Evolutionary conservation across 2,888 invertebrate genomes (phyloP), one percentile per base, ranked within the genome.

Genomic region (Polymixis lichenea): DNA sequence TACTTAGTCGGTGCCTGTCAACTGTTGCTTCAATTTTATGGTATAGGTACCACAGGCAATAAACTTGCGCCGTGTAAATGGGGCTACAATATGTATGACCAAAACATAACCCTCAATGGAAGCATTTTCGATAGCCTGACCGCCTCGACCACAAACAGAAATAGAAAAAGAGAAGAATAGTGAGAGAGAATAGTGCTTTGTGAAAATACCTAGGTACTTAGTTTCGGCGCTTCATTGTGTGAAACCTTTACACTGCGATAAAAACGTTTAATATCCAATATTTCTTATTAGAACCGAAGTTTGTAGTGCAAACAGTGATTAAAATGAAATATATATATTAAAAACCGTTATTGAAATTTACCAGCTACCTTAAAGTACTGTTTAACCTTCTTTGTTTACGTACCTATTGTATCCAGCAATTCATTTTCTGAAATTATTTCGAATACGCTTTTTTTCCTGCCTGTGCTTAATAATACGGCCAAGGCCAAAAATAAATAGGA

Each of bases 281-380:
- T 53, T 55, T 71, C 56, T 58, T 65, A 22, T n/a, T 64, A 69
- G 28, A 38, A 15, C 51, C 11, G 25, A 32, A 32, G 28, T 38
- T 58, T 55, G 46, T 46, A 17, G 32, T 46, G 32, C 28, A 76
- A 66, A 77, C 43, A 77, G 66, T 55, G n/a, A 32, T 74, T 32
- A 61, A 46, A 75, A 19, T 62, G 32, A 74, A 74, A 75, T 55
- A 75, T 55, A 19, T n/a, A 74, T 46, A 61, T 61, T 53, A 51
- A 60, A 61, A 61, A 15, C 32, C 55, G 19, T 69, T 78, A 49
- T 69, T 56, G 15, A 43, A 77, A 38, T 64, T 55, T n/a, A 67
- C 25, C 58, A n/a, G 19, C 25, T 22, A n/a, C 49, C 13, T 38
- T 25, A 46, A 49, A 56, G 1, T 32, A 51, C n/a, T 43, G 53